Evolutionary conservation across 23 tunicate species (phyloP).

Genomic region (Botrylloides violaceus): DNA sequence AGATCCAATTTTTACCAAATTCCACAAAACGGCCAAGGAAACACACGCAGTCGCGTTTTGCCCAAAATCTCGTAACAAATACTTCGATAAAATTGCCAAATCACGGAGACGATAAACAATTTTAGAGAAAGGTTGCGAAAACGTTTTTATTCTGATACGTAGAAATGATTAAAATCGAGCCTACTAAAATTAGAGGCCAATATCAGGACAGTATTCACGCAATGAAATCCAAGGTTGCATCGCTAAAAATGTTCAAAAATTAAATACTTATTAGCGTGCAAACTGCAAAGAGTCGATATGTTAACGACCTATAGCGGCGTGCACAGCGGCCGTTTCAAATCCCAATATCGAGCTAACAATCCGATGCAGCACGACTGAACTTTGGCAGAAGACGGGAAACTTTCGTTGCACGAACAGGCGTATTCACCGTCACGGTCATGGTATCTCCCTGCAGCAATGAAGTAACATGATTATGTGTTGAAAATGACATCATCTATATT

Average conservation of each 20-base stretch:
- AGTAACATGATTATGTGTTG: neutral
- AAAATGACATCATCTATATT: neutral
- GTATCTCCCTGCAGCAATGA: neutral
- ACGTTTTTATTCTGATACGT: too few species aligned
- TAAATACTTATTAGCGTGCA: too few species aligned
- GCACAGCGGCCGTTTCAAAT: too few species aligned
- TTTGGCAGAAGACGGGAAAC: neutral
- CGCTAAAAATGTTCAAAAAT: too few species aligned
- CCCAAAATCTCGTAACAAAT: neutral
- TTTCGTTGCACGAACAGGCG: neutral
- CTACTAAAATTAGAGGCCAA: too few species aligned
- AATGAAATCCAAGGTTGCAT: too few species aligned
- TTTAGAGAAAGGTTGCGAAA: neutral
- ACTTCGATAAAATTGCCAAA: neutral
- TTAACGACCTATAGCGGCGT: too few species aligned
- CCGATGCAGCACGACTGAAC: neutral
- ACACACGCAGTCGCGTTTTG: neutral
- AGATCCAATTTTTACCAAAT: neutral
- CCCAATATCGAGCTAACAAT: too few species aligned
- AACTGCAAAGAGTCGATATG: too few species aligned
- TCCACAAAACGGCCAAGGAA: neutral
- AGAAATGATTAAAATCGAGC: too few species aligned
- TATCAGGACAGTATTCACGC: too few species aligned
- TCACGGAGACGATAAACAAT: neutral
- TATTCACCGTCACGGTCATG: too few species aligned